These are phyloP conservation scores for Barnardius zonarius DNA, from an alignment of 2,113 vertebrate species.

Conservation along the genomic window DNA sequence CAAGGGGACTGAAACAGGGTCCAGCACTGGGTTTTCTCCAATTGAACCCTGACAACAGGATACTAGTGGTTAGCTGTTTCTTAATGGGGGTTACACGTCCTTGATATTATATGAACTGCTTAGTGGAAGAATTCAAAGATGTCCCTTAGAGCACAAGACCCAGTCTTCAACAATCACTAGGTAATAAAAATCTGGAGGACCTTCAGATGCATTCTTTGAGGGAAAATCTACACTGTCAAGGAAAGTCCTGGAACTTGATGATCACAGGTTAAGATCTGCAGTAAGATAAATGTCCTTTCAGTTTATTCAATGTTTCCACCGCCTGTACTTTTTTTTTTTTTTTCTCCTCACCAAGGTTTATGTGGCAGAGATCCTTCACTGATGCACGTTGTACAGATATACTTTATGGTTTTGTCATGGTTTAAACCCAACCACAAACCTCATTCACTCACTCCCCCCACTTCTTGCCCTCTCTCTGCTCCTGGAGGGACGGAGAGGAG, in stretches of 20 bases:
- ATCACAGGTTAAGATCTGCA: not conserved
- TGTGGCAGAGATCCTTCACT: not conserved
- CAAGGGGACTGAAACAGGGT: not conserved
- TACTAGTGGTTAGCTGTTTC: not conserved
- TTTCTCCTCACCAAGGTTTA: not conserved
- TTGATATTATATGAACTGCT: not conserved
- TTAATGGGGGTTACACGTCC: not conserved
- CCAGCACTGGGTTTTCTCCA: not conserved
- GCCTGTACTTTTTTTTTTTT: not conserved
- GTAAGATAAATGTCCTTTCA: not conserved
- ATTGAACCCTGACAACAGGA: not conserved
- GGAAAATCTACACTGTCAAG: not conserved
- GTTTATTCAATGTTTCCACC: not conserved
- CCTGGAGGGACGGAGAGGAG: too few species aligned
- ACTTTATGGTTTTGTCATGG: not conserved
- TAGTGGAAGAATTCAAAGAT: not conserved
- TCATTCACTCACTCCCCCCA: too few species aligned
- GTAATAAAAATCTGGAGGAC: not conserved
- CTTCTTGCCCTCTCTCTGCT: too few species aligned
- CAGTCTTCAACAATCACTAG: not conserved
- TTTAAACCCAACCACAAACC: too few species aligned
- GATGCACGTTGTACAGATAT: not conserved
- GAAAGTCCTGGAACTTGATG: not conserved
- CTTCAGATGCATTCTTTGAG: not conserved
- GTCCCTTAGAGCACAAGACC: not conserved